These are phyloP conservation scores for Anas bernieri DNA, from an alignment of 2,797 vertebrate species.

Conservation along the genomic window DNA sequence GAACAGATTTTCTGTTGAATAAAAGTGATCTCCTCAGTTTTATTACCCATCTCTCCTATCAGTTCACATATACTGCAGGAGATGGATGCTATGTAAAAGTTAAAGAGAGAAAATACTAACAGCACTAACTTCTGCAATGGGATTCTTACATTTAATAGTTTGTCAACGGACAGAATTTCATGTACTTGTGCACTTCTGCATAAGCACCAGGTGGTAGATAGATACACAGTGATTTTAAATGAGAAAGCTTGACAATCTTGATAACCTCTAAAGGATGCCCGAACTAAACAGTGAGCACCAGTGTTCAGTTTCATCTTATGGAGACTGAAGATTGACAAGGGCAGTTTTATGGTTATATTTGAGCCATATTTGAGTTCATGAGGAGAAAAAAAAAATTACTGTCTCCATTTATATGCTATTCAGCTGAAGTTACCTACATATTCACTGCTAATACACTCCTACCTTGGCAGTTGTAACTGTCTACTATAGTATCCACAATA, in stretches of 20 bases:
- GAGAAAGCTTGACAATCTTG: background rate
- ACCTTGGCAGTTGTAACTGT: background rate
- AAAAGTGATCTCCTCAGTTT: background rate
- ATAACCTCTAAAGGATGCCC: background rate
- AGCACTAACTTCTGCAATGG: background rate
- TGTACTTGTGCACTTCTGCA: background rate
- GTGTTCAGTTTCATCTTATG: background rate
- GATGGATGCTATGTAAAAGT: background rate
- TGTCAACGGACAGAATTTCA: background rate
- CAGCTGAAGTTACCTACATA: background rate
- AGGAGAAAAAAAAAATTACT: background rate
- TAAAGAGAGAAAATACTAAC: background rate
- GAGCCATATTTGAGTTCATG: background rate
- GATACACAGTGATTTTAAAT: background rate
- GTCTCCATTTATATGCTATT: background rate
- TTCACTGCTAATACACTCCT: background rate
- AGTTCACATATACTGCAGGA: background rate
- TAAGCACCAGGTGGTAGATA: accelerated
- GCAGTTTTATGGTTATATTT: background rate
- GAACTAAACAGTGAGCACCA: accelerated
- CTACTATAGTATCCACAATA: background rate
- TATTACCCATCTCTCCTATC: background rate
- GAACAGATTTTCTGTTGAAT: background rate
- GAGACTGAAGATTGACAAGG: background rate
- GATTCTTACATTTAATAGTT: background rate